Percentiles rank a stretch among this genome's conserved stretches.
These are phyloP conservation scores for Caenorhabditis afra DNA, from an alignment of 2,888 invertebrate species.

Conservation along the genomic window DNA sequence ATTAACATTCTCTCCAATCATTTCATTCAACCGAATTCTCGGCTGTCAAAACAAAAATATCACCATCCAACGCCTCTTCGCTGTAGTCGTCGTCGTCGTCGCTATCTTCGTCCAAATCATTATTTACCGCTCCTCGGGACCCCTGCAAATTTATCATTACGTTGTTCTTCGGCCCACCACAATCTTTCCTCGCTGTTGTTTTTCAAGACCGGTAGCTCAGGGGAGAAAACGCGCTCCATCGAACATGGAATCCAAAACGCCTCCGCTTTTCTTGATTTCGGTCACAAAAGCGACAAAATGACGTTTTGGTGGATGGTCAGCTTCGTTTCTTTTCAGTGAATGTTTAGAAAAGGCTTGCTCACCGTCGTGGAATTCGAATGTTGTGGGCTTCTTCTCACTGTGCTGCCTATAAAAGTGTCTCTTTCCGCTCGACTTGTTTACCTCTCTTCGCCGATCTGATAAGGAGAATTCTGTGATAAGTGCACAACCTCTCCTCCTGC, in stretches of 20 bases:
- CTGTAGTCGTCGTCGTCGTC: slow-evolving; percentile 4
- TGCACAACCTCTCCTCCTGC: slow-evolving; percentile 30
- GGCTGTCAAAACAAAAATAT: slow-evolving; percentile 51
- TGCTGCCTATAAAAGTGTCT: slow-evolving; percentile 34
- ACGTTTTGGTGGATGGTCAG: slow-evolving; percentile 22
- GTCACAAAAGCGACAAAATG: slow-evolving; percentile 35
- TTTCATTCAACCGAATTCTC: slow-evolving; percentile 4
- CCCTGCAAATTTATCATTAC: slow-evolving; percentile 28
- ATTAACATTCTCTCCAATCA: slow-evolving; percentile 21
- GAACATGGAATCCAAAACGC: background rate
- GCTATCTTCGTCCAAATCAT: slow-evolving; percentile 45
- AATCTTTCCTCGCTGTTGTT: slow-evolving; percentile 3
- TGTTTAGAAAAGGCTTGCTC: slow-evolving; percentile 47
- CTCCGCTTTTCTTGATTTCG: background rate
- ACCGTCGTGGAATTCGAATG: slow-evolving; percentile 38
- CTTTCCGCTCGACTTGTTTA: slow-evolving; percentile 18
- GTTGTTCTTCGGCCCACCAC: background rate
- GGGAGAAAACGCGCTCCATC: too few species aligned
- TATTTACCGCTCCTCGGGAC: slow-evolving; percentile 31
- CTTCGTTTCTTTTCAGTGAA: slow-evolving; percentile 22
- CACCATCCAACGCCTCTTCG: background rate
- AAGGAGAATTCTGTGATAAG: slow-evolving; percentile 24
- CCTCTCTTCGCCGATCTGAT: slow-evolving; percentile 20
- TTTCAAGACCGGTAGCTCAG: background rate
- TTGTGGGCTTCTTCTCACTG: slow-evolving; percentile 23